Percentiles rank a stretch among this genome's conserved stretches.
These are phyloP conservation scores for Trypoxylus dichotomus DNA, from an alignment of 1,140 invertebrate species.

Conservation along the genomic window DNA sequence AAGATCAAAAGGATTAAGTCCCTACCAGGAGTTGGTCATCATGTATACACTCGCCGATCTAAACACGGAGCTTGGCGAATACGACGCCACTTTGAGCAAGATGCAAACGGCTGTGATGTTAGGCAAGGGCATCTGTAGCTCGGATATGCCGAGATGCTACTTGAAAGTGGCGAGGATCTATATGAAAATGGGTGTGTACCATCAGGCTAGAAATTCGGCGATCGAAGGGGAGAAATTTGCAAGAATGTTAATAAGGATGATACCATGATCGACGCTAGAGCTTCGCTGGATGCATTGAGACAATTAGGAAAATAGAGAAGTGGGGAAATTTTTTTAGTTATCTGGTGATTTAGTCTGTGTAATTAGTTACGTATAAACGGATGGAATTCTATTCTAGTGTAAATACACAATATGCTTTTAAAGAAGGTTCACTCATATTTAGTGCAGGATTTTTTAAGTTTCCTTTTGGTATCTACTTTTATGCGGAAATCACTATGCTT, in stretches of 20 bases:
- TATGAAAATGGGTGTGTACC: slow-evolving; percentile 42
- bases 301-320: background rate
- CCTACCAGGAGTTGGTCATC: slow-evolving; percentile 51
- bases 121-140: slow-evolving; percentile 48
- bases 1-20: slow-evolving; percentile 48
- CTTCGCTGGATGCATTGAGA: slow-evolving; percentile 36
- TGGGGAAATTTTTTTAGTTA: background rate
- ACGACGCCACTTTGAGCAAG: slow-evolving; percentile 46
- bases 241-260: slow-evolving; percentile 44
- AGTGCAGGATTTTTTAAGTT: no score
- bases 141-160: slow-evolving; percentile 49
- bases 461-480: no score
- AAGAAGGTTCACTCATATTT: no score
- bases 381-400: no score
- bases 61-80: slow-evolving; percentile 46
- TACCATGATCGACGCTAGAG: slow-evolving; percentile 39
- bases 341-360: background rate
- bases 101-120: slow-evolving; percentile 48
- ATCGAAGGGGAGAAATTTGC: slow-evolving; percentile 45
- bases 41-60: slow-evolving; percentile 48
- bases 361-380: background rate
- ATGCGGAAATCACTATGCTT: no score
- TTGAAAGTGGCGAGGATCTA: slow-evolving; percentile 49
- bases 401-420: no score
- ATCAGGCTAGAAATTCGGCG: slow-evolving; percentile 42